Base-by-base conservation (phyloP, 2,113 vertebrate species). In the Sander vitreus region DNA sequence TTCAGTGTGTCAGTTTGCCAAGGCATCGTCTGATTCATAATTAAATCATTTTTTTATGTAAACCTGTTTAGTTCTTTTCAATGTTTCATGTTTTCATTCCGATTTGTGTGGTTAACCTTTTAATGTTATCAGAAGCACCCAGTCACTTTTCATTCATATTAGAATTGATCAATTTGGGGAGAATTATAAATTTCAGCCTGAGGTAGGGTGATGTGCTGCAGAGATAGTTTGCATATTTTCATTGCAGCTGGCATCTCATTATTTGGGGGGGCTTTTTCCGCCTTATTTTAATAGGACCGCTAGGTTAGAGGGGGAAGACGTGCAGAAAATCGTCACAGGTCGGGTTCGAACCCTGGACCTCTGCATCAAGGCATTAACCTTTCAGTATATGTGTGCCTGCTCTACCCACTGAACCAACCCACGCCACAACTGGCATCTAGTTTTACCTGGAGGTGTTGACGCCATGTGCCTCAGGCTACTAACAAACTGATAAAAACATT, bases 21-120 rank as follows among this genome's bases (percentile, higher is more conserved):
- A 55, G 4, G 60, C 39, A 84, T 80, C 19, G 14, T 11, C 12
- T 84, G 67, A 81, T 93, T 89, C 83, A 64, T 68, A 94, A 91
- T 94, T 93, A 94, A 94, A 47, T 12, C 8, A 2, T 65, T 83
- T 91, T 91, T 84, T 65, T 76, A 80, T 64, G 75, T 51, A 75
- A 77, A 62, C 13, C 6, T 33, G 9, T 70, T 74, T 68, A 54
- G 8, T 47, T 36, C 0, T 15, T 21, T 72, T 76, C 23, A 9
- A 2, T 9, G 0, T 23, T 74, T 55, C 21, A 27, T 50, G 3
- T 30, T 70, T 54, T 63, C 14, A 75, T 43, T 64, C 15, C 15
- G 15, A 19, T 55, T 19, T 19, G 14, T 25, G 48, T 19, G 3
- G 19, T 48, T 30, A 1, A 19, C 16, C 43, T 33, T 48, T 48